These are phyloP conservation scores for Myrmophylax atrothorax DNA, from an alignment of 2,113 vertebrate genomes.

Conservation along the genomic window DNA sequence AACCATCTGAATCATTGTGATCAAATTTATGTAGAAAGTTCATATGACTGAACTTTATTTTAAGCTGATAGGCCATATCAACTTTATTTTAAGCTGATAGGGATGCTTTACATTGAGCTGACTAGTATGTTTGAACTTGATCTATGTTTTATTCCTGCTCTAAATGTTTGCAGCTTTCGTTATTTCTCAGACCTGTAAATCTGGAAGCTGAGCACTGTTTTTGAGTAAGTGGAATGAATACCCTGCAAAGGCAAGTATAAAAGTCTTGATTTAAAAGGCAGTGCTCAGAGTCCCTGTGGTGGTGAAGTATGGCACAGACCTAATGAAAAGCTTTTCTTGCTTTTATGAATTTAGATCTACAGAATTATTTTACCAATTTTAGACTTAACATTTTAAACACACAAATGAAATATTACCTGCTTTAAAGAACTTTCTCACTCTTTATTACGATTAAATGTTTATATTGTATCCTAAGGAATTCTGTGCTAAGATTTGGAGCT, in stretches of 20 bases:
- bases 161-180: slow-evolving; percentile 14
- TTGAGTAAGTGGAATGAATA: background rate
- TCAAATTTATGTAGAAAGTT: slow-evolving; percentile 27
- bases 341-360: background rate
- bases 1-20: slow-evolving; percentile 8
- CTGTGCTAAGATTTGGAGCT: background rate
- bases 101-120: background rate
- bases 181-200: slow-evolving; percentile 25
- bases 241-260: background rate
- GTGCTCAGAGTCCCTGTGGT: background rate
- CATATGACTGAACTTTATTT: background rate
- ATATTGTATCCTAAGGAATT: background rate
- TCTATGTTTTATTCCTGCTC: slow-evolving; percentile 8
- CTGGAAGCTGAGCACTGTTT: background rate
- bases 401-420: background rate
- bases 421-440: background rate
- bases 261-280: background rate
- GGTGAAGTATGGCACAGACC: background rate
- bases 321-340: background rate
- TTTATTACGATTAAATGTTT: background rate
- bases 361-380: background rate
- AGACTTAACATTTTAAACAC: background rate
- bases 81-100: background rate
- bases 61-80: background rate
- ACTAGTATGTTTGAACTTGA: background rate